phyloP scores from a whole-genome alignment of 2,797 vertebrate genomes.

The Argentina silus region DNA sequence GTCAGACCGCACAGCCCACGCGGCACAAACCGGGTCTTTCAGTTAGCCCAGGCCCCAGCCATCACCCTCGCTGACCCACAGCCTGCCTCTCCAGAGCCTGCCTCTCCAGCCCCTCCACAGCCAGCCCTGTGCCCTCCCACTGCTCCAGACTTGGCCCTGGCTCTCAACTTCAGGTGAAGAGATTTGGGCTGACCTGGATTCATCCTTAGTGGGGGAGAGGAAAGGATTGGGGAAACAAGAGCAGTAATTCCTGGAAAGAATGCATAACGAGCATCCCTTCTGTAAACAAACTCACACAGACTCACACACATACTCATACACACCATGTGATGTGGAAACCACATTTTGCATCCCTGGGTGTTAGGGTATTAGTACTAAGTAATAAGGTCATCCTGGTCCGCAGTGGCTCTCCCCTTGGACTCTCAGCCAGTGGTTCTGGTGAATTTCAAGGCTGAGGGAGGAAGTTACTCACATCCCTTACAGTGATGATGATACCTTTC shows the following conservation, averaged over 20 bases:
- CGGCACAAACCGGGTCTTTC: constrained; percentile 39
- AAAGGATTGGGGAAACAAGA: constrained; percentile 33
- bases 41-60: constrained; percentile 12
- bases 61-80: constrained; percentile 30
- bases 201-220: constrained; percentile 16
- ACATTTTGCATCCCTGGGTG: not conserved
- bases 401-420: too few species aligned
- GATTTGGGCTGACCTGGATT: constrained; percentile 39
- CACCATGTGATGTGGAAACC: constrained; percentile 5
- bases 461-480: not conserved
- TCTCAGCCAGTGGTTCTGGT: too few species aligned
- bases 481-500: not conserved
- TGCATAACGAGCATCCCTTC: constrained; percentile 35
- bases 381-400: too few species aligned
- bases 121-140: constrained; percentile 4
- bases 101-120: constrained; percentile 23
- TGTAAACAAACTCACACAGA: constrained; percentile 34
- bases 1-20: constrained; percentile 25
- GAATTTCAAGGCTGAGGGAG: too few species aligned
- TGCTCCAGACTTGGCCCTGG: constrained; percentile 15
- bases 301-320: constrained; percentile 3
- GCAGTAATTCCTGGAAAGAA: constrained; percentile 24
- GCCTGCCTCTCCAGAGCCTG: constrained; percentile 18
- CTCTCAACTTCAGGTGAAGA: constrained; percentile 29
- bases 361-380: too few species aligned